Evolutionary conservation across 2,113 vertebrate genomes (phyloP).

Genomic region (Prunella fulvescens): DNA sequence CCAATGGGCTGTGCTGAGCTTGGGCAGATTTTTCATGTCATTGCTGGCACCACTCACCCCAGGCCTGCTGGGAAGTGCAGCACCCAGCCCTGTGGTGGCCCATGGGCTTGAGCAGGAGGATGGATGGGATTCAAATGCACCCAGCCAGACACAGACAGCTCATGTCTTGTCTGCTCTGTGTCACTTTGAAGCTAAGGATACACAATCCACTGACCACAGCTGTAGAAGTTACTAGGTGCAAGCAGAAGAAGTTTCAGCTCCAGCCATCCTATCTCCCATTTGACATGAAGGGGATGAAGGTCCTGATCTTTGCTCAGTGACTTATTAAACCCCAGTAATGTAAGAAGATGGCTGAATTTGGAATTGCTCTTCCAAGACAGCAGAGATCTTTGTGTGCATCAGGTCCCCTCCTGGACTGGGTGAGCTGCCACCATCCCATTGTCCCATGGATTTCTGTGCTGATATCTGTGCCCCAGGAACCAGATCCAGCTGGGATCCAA

Average conservation of each 20-base stretch:
- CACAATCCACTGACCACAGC: background rate
- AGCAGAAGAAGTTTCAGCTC: background rate
- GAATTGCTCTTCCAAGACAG: background rate
- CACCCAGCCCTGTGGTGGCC: background rate
- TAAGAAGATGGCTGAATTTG: background rate
- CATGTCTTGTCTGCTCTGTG: background rate
- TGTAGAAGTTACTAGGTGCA: background rate
- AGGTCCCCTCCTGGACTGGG: background rate
- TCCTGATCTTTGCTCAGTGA: background rate
- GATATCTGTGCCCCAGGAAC: background rate
- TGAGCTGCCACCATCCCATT: background rate
- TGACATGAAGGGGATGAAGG: background rate
- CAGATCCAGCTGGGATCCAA: background rate
- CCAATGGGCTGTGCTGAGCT: background rate
- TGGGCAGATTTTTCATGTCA: background rate
- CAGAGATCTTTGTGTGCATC: background rate
- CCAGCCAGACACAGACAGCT: background rate
- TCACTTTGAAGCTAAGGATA: background rate
- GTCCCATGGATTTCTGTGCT: background rate
- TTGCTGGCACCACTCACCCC: background rate
- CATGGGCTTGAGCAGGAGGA: background rate
- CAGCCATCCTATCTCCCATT: background rate
- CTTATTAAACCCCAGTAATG: background rate
- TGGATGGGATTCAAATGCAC: background rate
- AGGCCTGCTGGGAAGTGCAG: background rate